Evolutionary conservation across 2,113 vertebrate genomes (phyloP), one percentile per base, ranked within the genome.

Genomic region (Calypte anna): DNA sequence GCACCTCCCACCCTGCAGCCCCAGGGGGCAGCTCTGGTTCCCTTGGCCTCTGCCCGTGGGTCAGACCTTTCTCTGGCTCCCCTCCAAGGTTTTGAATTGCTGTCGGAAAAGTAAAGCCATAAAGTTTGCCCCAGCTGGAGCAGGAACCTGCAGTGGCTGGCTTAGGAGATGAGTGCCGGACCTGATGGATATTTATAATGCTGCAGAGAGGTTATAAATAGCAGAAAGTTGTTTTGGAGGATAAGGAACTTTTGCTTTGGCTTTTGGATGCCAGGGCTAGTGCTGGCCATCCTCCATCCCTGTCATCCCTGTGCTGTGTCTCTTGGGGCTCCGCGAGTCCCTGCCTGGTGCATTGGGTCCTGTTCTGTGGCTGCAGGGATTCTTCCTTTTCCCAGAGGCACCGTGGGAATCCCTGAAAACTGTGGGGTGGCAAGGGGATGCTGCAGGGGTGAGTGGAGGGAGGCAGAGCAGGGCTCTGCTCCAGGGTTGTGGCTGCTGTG

Each of bases 51-150:
- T 95, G 27, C 53, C 40, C 1, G 23, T 12, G 10, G 90, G 86
- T 94, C 90, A 95, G 79, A 21, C 72, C 24, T 75, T 94, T 94
- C 93, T 96, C 90, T 96, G 90, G 95, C 91, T 88, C 30, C 33
- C 40, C 46, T 97, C 94, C 95, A 89, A 86, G 68, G 44, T 30
- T 93, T 84, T 4, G 24, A 40, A 82, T 82, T 9, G 66, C 90
- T 80, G 80, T 93, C 8, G 7, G 86, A 94, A 94, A 92, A 95
- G 72, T 25, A 86, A 77, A 93, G 76, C 91, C 66, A 21, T 76
- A 48, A 70, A 85, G 76, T 78, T 93, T 88, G 82, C 89, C 91
- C 70, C 44, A 88, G 91, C 69, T 91, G 92, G 58, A 96, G 74
- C 51, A 57, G 3, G 12, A 87, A 30, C 78, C 50, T 18, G 0